A percentile compares a stretch with the other conserved stretches of the same genome.
These are phyloP conservation scores for Ostrea edulis DNA, from an alignment of 1,140 invertebrate genomes.

Conservation along the genomic window DNA sequence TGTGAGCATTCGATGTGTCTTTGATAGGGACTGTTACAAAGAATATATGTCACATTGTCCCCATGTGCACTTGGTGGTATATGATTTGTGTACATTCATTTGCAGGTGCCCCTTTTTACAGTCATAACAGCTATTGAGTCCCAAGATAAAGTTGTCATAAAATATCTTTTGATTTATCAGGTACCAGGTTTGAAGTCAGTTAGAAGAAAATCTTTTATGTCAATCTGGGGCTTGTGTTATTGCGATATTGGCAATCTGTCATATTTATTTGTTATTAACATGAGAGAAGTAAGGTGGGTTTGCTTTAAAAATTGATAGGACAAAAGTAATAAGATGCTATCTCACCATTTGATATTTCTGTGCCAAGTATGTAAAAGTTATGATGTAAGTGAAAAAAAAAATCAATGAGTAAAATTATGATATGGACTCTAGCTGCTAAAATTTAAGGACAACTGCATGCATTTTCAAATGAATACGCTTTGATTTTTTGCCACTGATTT, in stretches of 20 bases:
- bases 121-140: not conserved
- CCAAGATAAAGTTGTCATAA: not conserved
- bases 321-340: no score
- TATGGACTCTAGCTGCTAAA: no score
- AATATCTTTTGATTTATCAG: not conserved
- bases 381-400: no score
- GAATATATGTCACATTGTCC: not conserved
- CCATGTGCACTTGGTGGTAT: not conserved
- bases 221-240: not conserved
- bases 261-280: slow-evolving; percentile 4
- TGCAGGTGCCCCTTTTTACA: not conserved
- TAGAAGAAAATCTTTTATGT: slow-evolving; percentile 31
- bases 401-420: no score
- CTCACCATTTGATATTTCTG: no score
- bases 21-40: not conserved
- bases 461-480: no score
- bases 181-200: not conserved
- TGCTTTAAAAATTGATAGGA: not conserved
- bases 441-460: no score
- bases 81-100: not conserved
- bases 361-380: no score
- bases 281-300: not conserved
- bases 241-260: not conserved
- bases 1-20: not conserved
- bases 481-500: no score